Evolutionary conservation across 2,888 invertebrate species (phyloP).

Genomic region (Cacoxenus indagator): DNA sequence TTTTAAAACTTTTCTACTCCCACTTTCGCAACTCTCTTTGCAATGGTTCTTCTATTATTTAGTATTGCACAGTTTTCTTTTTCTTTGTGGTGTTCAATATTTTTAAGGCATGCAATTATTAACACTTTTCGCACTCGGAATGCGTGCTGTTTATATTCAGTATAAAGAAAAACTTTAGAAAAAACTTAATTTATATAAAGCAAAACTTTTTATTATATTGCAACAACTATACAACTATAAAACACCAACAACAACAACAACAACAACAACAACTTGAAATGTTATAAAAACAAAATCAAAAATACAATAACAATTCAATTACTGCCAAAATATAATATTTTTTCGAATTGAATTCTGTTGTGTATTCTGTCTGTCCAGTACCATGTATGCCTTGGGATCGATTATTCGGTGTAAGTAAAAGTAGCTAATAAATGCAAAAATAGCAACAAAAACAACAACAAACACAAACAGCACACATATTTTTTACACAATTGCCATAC

Average conservation of each 20-base stretch:
- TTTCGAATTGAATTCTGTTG: constrained; percentile 3
- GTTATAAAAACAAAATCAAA: constrained; percentile 11
- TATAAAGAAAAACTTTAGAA: too few species aligned
- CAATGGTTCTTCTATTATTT: neutral
- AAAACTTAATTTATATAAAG: too few species aligned
- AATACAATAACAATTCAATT: constrained; percentile 11
- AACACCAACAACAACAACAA: neutral
- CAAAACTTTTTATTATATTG: too few species aligned
- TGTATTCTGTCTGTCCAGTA: constrained; percentile 72
- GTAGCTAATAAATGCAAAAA: constrained; percentile 29
- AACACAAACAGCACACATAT: constrained; percentile 22
- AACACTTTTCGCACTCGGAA: too few species aligned
- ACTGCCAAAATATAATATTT: constrained; percentile 29
- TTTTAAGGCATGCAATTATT: neutral
- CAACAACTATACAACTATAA: too few species aligned
- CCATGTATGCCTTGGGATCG: constrained; percentile 91
- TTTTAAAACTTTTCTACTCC: neutral
- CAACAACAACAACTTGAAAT: neutral
- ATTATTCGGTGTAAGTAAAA: constrained; percentile 91
- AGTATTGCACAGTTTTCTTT: neutral
- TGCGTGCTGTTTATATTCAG: too few species aligned
- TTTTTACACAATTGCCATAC: constrained; percentile 28
- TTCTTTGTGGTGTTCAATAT: neutral
- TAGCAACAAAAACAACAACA: constrained; percentile 10
- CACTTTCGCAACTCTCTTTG: neutral